These are phyloP conservation scores for Platyscapa corneri DNA, from an alignment of 1,140 invertebrate species.

Conservation along the genomic window DNA sequence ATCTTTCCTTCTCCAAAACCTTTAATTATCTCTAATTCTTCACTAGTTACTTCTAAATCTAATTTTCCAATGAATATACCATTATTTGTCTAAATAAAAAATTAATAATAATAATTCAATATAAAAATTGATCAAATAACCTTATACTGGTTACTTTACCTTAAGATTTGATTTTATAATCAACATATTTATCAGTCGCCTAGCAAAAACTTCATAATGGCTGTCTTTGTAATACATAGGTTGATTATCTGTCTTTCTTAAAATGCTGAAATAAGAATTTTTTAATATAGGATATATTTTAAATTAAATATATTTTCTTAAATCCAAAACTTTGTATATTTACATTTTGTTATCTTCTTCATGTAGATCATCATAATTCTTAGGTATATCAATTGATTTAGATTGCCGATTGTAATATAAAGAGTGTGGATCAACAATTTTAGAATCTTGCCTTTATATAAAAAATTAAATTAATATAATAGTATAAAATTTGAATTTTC, in stretches of 20 bases:
- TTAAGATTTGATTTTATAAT: conserved; percentile 58
- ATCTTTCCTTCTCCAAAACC: conserved; percentile 57
- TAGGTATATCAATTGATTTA: conserved; percentile 34
- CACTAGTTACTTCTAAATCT: conserved; percentile 55
- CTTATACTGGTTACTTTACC: conserved; percentile 49
- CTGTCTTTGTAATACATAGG: conserved; percentile 47
- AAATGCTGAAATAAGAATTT: not conserved
- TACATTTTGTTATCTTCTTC: not conserved
- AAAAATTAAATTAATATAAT: conserved; percentile 10
- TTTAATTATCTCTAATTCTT: conserved; percentile 58
- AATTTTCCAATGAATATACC: conserved; percentile 56
- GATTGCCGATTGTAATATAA: conserved; percentile 56
- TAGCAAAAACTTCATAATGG: conserved; percentile 59
- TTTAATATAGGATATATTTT: not conserved
- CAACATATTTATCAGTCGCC: conserved; percentile 60
- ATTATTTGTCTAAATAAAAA: conserved; percentile 54
- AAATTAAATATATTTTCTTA: not conserved
- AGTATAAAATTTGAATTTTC: not conserved
- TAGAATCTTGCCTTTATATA: conserved; percentile 50
- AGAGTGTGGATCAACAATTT: conserved; percentile 61
- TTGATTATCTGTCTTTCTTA: not conserved
- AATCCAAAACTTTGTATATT: not conserved
- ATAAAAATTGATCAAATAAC: conserved; percentile 6
- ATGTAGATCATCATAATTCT: not conserved
- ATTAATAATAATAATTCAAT: conserved; percentile 22